These are phyloP conservation scores for Columba janthina DNA, from an alignment of 2,113 vertebrate species.

Conservation along the genomic window DNA sequence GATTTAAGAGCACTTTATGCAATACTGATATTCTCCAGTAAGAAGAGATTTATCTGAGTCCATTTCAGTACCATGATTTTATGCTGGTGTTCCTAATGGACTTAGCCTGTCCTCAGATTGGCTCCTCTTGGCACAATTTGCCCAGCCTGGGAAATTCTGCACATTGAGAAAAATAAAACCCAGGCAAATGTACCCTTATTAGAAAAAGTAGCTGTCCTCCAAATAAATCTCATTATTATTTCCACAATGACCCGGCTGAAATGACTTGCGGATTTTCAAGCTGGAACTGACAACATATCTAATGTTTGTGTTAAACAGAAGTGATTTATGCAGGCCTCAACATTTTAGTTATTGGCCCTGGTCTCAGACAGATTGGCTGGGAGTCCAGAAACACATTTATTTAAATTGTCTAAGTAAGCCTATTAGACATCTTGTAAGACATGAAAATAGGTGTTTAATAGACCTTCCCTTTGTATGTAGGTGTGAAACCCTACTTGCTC, in stretches of 20 bases:
- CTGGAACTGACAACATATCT: not conserved
- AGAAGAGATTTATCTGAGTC: not conserved
- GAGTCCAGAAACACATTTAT: not conserved
- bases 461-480: not conserved
- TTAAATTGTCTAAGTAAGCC: not conserved
- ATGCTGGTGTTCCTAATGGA: not conserved
- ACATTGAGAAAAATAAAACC: not conserved
- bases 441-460: not conserved
- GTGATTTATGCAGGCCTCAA: not conserved
- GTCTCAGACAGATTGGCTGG: not conserved
- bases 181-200: not conserved
- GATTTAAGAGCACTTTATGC: not conserved
- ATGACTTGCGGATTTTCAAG: not conserved
- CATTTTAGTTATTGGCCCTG: not conserved
- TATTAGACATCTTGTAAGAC: not conserved
- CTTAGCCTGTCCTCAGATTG: not conserved
- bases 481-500: not conserved
- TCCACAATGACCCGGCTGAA: not conserved
- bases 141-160: not conserved
- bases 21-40: not conserved
- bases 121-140: not conserved
- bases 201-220: not conserved
- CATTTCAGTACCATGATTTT: not conserved
- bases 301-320: not conserved
- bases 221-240: not conserved